phyloP scores from a whole-genome alignment of 2,797 vertebrate genomes.

The Carcharodon carcharias region DNA sequence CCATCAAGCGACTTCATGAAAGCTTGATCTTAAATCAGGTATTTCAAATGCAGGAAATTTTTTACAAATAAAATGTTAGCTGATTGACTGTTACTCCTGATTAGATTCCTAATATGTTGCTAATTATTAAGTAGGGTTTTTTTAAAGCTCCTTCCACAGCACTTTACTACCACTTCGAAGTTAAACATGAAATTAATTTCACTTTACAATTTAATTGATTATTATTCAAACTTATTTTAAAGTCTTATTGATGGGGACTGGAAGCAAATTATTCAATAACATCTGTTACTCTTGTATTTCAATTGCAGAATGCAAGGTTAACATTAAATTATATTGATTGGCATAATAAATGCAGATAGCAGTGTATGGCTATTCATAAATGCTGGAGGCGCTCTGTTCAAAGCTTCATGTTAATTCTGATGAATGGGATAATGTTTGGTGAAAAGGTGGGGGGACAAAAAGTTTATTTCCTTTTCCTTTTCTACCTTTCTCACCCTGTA shows the following conservation, averaged over 20 bases:
- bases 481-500: too few species aligned
- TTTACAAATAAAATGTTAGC: background rate
- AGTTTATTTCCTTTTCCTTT: too few species aligned
- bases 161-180: background rate
- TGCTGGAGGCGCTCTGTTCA: background rate
- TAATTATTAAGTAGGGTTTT: background rate
- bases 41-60: background rate
- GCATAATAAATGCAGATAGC: background rate
- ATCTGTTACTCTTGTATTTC: background rate
- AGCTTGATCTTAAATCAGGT: background rate
- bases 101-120: background rate
- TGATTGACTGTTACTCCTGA: background rate
- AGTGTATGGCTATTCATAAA: background rate
- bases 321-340: background rate
- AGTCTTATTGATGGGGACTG: background rate
- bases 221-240: background rate
- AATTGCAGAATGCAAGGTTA: background rate
- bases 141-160: background rate
- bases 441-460: too few species aligned
- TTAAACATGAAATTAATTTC: background rate
- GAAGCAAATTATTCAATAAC: background rate
- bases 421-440: background rate
- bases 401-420: background rate
- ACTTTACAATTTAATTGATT: background rate
- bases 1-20: background rate